Percentiles rank a stretch among this genome's conserved stretches.
Conservation (phyloP, 2,113 vertebrate genomes). For the Erythrolamprus reginae region DNA sequence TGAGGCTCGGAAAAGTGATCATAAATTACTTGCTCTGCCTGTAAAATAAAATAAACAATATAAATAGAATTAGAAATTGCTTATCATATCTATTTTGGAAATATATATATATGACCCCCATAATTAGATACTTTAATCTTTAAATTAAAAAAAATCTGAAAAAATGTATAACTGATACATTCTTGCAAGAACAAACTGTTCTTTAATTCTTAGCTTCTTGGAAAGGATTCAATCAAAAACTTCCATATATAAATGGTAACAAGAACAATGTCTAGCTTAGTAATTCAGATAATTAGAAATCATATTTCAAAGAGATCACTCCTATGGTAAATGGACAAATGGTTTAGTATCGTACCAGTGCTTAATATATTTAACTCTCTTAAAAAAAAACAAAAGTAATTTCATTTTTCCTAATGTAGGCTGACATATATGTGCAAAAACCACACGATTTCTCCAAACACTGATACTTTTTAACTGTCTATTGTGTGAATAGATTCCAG, state of each 20-base stretch:
- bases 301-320: background rate
- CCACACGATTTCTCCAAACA: background rate
- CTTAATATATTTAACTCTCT: background rate
- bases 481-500: background rate
- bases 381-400: background rate
- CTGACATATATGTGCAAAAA: background rate
- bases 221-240: background rate
- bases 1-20: constrained; percentile 92
- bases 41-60: constrained; percentile 27
- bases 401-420: background rate
- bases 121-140: background rate
- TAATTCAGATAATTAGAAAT: background rate
- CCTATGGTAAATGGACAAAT: background rate
- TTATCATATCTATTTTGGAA: background rate
- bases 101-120: background rate
- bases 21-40: constrained; percentile 92
- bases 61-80: background rate
- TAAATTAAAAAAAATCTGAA: background rate
- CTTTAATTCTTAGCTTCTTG: background rate
- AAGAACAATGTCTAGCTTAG: background rate
- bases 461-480: background rate
- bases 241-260: background rate
- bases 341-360: background rate
- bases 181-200: background rate
- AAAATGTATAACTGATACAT: background rate